Evolutionary conservation across 1,140 invertebrate species (phyloP).

Genomic region (Bombyx mandarina): DNA sequence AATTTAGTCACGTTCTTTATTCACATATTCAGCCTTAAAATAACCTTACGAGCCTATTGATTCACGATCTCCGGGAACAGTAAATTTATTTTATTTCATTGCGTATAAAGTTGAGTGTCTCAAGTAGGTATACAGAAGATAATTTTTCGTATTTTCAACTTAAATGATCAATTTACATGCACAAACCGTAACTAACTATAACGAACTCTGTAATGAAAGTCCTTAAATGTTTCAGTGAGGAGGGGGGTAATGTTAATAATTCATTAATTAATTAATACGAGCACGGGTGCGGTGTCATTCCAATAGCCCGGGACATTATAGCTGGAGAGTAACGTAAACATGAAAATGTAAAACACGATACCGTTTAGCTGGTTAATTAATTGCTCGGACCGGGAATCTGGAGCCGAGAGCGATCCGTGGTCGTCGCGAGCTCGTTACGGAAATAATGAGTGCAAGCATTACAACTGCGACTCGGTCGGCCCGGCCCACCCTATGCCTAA

Average conservation of each 20-base stretch:
- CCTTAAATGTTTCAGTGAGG: constrained; percentile 60
- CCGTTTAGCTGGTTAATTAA: constrained; percentile 68
- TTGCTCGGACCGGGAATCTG: constrained; percentile 46
- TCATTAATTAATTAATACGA: constrained; percentile 60
- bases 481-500: constrained; percentile 22
- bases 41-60: constrained; percentile 35
- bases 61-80: constrained; percentile 33
- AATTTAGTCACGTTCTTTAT: too few relatives aligned
- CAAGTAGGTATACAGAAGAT: too few relatives aligned
- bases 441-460: constrained; percentile 57
- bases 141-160: constrained; percentile 13
- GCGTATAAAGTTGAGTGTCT: too few relatives aligned
- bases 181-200: constrained; percentile 36
- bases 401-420: constrained; percentile 28
- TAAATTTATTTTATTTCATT: constrained; percentile 23
- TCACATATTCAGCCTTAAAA: too few relatives aligned
- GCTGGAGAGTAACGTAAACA: constrained; percentile 64
- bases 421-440: constrained; percentile 55
- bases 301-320: constrained; percentile 59
- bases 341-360: constrained; percentile 67
- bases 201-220: constrained; percentile 55
- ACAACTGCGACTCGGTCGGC: constrained; percentile 20
- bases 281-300: constrained; percentile 35
- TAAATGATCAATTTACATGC: constrained; percentile 58
- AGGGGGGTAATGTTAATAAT: constrained; percentile 48